Conservation (phyloP, 2,113 vertebrate species). For the Patagioenas fasciata region DNA sequence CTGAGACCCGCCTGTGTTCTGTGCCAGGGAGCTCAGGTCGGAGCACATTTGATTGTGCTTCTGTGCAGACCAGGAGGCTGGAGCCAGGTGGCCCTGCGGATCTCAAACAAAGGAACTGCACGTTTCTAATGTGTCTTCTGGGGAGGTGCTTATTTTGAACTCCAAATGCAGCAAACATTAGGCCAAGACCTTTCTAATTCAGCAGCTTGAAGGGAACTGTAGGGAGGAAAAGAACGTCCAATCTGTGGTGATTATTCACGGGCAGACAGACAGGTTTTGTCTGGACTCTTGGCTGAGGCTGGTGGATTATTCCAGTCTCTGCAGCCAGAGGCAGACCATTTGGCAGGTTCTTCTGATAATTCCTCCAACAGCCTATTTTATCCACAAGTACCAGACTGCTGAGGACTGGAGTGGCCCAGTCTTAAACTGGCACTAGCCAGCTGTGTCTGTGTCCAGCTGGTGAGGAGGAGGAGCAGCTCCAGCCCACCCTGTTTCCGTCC, state of each 20-base stretch:
- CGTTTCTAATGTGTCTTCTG: neutral
- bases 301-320: neutral
- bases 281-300: neutral
- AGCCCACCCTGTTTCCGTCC: fast-evolving
- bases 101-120: neutral
- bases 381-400: neutral
- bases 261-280: neutral
- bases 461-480: neutral
- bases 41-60: neutral
- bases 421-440: neutral
- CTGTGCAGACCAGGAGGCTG: neutral
- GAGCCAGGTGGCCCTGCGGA: neutral
- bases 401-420: neutral
- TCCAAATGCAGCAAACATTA: neutral
- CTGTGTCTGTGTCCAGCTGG: neutral
- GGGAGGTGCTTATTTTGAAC: neutral
- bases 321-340: conserved; percentile 1
- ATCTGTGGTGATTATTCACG: neutral
- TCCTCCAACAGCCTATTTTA: neutral
- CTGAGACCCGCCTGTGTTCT: fast-evolving
- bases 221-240: neutral
- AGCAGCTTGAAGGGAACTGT: neutral
- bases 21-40: fast-evolving
- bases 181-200: neutral
- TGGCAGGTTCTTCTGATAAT: neutral